Evolutionary conservation across 2,888 invertebrate species (phyloP).

Genomic region (Cheilosia variabilis): DNA sequence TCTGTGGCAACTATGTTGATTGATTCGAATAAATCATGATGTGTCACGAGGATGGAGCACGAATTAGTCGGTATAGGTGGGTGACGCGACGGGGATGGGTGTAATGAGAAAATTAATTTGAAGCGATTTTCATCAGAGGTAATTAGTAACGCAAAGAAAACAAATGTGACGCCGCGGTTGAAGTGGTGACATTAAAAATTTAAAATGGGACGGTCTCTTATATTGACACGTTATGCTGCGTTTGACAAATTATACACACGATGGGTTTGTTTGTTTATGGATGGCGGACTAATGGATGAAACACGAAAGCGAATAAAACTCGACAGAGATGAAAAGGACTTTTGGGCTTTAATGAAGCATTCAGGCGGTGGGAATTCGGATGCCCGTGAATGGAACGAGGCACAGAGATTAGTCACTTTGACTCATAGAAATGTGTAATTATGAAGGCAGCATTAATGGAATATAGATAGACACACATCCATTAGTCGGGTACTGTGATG

Average conservation of each 20-base stretch:
- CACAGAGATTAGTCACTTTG: too few species aligned
- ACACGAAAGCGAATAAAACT: neutral
- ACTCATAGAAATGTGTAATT: too few species aligned
- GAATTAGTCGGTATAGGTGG: slow-evolving; percentile 52
- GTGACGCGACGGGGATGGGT: slow-evolving; percentile 13
- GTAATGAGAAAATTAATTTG: slow-evolving; percentile 74
- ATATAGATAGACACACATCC: too few species aligned
- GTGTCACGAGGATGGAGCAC: slow-evolving; percentile 62
- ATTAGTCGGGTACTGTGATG: too few species aligned
- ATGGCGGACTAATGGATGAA: slow-evolving; percentile 18
- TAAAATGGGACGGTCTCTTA: slow-evolving; percentile 12
- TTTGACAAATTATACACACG: slow-evolving; percentile 44
- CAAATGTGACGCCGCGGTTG: slow-evolving; percentile 57
- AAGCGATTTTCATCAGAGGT: slow-evolving; percentile 71
- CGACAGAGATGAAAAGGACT: slow-evolving; percentile 13
- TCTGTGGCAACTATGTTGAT: slow-evolving; percentile 74
- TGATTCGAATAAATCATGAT: slow-evolving; percentile 75
- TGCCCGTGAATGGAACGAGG: too few species aligned
- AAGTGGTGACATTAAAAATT: slow-evolving; percentile 71
- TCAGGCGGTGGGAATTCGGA: too few species aligned
- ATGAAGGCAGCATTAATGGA: too few species aligned
- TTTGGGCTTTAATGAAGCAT: slow-evolving; percentile 7
- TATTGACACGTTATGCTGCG: slow-evolving; percentile 28
- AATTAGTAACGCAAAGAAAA: slow-evolving; percentile 73
- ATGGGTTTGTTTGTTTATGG: slow-evolving; percentile 18